phyloP scores from a whole-genome alignment of 2,888 invertebrate genomes.

The Amblyjoppa fuscipennis region DNA sequence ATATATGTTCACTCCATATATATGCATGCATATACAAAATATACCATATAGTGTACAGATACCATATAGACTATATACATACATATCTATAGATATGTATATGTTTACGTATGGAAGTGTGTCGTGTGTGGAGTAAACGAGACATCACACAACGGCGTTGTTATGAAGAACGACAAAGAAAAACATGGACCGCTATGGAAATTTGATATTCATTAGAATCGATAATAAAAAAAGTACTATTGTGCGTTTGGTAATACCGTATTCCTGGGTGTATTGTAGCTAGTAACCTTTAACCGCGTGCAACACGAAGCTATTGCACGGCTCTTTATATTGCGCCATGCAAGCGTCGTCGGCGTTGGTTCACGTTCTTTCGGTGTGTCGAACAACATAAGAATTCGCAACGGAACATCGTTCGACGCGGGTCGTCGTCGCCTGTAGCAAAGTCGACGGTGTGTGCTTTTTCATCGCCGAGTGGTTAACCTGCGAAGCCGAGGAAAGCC shows the following conservation, averaged over 20 bases:
- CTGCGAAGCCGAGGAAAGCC: neutral
- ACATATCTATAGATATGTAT: neutral
- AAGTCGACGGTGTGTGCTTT: neutral
- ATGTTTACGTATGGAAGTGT: too few relatives aligned
- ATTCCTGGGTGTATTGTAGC: constrained; percentile 44
- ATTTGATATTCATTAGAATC: constrained; percentile 46
- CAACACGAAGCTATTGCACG: constrained; percentile 23
- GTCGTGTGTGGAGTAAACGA: neutral
- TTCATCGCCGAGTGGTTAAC: neutral
- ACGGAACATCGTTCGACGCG: constrained; percentile 5
- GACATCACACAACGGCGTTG: constrained; percentile 3
- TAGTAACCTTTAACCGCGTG: constrained; percentile 63
- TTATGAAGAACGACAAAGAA: constrained; percentile 12
- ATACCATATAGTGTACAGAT: neutral
- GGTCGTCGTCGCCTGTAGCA: neutral
- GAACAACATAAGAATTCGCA: constrained; percentile 9
- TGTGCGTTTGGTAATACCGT: constrained; percentile 46
- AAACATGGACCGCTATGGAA: constrained; percentile 31
- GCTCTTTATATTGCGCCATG: constrained; percentile 19
- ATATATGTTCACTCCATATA: neutral
- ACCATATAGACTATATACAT: neutral
- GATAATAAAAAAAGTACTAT: constrained; percentile 54
- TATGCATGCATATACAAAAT: neutral
- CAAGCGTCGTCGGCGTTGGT: neutral
- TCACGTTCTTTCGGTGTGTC: neutral